Conservation (phyloP, 2,797 vertebrate genomes). For the Mus caroli region DNA sequence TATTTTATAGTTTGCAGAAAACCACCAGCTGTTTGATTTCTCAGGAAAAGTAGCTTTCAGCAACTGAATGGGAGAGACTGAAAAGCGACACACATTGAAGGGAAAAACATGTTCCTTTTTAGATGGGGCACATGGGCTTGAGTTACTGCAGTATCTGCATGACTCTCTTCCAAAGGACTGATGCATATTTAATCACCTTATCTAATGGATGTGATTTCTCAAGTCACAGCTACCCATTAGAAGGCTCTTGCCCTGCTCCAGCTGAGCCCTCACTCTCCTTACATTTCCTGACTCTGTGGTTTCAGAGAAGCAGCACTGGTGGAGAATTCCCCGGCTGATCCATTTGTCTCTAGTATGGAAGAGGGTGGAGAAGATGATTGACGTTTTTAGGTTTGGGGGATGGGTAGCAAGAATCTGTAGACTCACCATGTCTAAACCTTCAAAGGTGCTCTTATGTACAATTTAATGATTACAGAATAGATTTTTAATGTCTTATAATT, state of each 20-base stretch:
- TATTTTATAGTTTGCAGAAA: constrained; percentile 9
- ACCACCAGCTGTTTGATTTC: neutral
- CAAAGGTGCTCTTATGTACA: neutral
- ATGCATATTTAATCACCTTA: constrained; percentile 85
- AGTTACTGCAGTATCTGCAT: constrained; percentile 53
- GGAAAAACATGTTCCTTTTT: constrained; percentile 65
- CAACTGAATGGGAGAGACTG: constrained; percentile 9
- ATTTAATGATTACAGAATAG: constrained; percentile 4
- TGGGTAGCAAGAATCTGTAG: constrained; percentile 27
- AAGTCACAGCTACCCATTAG: constrained; percentile 81
- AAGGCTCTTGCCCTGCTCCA: constrained; percentile 76
- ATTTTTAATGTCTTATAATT: neutral
- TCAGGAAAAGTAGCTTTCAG: constrained; percentile 14
- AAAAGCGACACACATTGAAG: constrained; percentile 6
- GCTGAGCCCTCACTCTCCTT: constrained; percentile 78
- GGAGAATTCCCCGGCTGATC: constrained; percentile 75
- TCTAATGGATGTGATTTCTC: constrained; percentile 83
- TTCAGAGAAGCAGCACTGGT: constrained; percentile 70
- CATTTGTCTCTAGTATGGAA: constrained; percentile 55
- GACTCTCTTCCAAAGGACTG: constrained; percentile 76
- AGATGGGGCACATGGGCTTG: constrained; percentile 1
- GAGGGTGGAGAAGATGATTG: constrained; percentile 15
- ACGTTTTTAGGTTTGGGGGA: constrained; percentile 40
- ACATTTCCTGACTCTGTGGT: constrained; percentile 84
- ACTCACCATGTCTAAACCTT: neutral